Conservation (phyloP, 2,888 invertebrate genomes). For the Melipona beecheii region DNA sequence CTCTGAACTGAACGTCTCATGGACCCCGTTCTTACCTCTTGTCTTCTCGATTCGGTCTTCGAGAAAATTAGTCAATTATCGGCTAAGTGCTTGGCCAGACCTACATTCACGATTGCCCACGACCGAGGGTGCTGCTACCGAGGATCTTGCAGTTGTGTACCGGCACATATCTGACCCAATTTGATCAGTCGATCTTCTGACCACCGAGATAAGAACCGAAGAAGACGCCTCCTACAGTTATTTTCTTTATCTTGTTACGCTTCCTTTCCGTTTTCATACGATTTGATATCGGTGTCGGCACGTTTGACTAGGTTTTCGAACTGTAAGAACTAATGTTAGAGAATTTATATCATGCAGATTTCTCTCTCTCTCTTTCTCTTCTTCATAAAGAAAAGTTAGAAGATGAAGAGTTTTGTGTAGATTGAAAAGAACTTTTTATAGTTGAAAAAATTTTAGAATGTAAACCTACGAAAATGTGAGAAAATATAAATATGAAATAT, state of each 20-base stretch:
- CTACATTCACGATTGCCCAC: conserved; percentile 75
- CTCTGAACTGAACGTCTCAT: neutral
- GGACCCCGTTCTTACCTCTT: conserved; percentile 48
- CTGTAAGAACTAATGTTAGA: neutral
- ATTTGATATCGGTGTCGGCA: neutral
- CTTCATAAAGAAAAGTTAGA: neutral
- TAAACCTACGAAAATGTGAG: no score
- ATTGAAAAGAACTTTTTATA: neutral
- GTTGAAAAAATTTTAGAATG: no score
- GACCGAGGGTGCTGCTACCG: conserved; percentile 39
- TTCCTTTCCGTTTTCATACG: neutral
- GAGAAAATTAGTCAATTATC: conserved; percentile 83
- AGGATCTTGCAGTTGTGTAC: conserved; percentile 49
- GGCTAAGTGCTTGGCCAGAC: conserved; percentile 82
- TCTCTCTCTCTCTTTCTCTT: neutral
- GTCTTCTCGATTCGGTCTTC: conserved; percentile 79
- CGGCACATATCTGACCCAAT: conserved; percentile 62
- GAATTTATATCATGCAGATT: neutral
- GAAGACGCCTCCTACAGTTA: neutral
- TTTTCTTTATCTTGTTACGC: neutral
- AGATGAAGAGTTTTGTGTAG: neutral
- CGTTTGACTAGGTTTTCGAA: neutral
- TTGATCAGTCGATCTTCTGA: conserved; percentile 41
- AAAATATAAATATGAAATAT: no score
- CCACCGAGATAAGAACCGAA: neutral